These are phyloP conservation scores for Phodopus roborovskii DNA, from an alignment of 2,113 vertebrate species.

Conservation along the genomic window DNA sequence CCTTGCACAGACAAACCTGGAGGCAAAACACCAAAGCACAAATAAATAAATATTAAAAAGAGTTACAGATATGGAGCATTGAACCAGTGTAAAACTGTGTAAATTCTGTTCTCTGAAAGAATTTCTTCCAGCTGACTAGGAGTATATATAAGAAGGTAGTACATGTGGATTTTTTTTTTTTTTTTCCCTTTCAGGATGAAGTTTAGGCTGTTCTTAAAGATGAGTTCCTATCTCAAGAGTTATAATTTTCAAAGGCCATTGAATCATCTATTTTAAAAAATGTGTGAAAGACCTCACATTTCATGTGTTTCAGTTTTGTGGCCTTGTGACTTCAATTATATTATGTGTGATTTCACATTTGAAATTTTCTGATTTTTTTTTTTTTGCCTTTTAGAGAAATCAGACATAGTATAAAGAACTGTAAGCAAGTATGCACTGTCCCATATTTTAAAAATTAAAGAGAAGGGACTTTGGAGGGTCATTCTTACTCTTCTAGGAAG, in stretches of 20 bases:
- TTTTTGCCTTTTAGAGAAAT: background rate
- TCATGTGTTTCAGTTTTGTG: background rate
- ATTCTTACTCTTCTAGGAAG: background rate
- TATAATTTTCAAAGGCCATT: constrained; percentile 18
- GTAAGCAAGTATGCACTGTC: background rate
- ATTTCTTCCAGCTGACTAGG: background rate
- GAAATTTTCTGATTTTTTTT: constrained; percentile 29
- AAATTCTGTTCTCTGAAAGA: background rate
- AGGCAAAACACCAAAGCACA: background rate
- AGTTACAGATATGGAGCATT: background rate
- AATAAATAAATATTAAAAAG: background rate
- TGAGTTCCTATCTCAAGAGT: background rate
- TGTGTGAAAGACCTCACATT: constrained; percentile 51
- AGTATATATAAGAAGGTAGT: background rate
- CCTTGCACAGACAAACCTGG: background rate
- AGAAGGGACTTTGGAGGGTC: background rate
- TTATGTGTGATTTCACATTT: constrained; percentile 20
- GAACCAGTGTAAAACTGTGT: background rate
- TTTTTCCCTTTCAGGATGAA: constrained; percentile 32
- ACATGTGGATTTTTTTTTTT: constrained; percentile 24
- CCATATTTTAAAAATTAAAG: constrained; percentile 26
- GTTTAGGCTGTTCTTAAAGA: constrained; percentile 26
- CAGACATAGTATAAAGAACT: constrained; percentile 33
- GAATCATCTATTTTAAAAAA: constrained; percentile 50
- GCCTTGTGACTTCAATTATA: constrained; percentile 18